Evolutionary conservation across 2,797 vertebrate species (phyloP), one percentile per base, ranked within the genome.

Genomic region (Scarus forsteni): DNA sequence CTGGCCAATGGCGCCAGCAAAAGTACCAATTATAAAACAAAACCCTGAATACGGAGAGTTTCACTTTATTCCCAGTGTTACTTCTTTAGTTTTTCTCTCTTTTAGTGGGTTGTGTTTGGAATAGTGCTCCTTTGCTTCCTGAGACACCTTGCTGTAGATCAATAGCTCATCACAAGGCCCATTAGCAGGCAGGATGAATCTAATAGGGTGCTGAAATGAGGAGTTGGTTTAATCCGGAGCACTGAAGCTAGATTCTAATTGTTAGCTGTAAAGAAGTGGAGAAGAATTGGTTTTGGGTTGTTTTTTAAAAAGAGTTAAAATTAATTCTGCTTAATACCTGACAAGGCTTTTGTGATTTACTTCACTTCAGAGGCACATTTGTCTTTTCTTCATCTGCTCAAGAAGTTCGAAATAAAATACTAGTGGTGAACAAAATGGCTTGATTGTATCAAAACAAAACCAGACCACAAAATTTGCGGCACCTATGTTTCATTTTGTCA

Each of bases 141-240:
- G 77, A 80, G 74, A 83, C 77, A 78, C 87, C 77, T 78, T 77
- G 65, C 73, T 84, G 68, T 79, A 84, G 88, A 95, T 94, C 93
- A 87, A 93, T 93, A 93, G 85, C 91, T 93, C 89, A 91, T 93
- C 91, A 88, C 87, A 91, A 79, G 90, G 76, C 82, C 90, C 92
- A 93, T 94, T 95, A 93, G 85, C 85, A 70, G 81, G 68, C 76
- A 69, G 84, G 77, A 93, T 87, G 70, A 82, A 84, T 91, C 88
- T 91, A 93, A 94, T 94, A 80, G 79, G 81, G 57, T 72, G 54
- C 15, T 46, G 75, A 81, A 87, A 85, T 79, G 69, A 85, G 77
- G 76, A 85, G 84, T 70, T 75, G 73, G 75, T 87, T 79, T 81
- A 83, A 87, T 87, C 79, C 50, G 5, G 46, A 70, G 59, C 55